A percentile compares a stretch with the other conserved stretches of the same genome.
Conservation (phyloP, 2,113 vertebrate genomes). For the Australoheros scitulus region DNA sequence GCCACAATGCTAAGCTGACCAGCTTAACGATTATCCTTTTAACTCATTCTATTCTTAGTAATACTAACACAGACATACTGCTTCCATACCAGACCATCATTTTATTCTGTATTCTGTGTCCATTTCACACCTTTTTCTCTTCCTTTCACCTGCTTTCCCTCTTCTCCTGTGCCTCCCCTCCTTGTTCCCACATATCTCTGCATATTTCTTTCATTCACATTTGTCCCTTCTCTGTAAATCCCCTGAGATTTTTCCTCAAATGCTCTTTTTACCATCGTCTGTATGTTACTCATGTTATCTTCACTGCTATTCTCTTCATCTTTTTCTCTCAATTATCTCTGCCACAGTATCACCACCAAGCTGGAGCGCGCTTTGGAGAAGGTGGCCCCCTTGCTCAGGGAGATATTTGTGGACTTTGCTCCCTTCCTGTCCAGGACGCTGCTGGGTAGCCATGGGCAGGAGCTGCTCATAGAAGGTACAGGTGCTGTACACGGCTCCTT, state of each 20-base stretch:
- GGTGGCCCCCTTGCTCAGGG: constrained; percentile 96
- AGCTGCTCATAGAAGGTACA: constrained; percentile 99
- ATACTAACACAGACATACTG: constrained; percentile 50
- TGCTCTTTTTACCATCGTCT: constrained; percentile 7
- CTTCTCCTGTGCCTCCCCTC: background rate
- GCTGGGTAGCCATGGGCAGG: constrained; percentile 98
- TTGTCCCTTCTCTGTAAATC: constrained; percentile 4
- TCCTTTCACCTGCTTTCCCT: background rate
- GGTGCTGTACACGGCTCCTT: constrained; percentile 83
- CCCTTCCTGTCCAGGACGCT: constrained; percentile 96
- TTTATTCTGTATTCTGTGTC: constrained; percentile 29
- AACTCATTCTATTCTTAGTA: constrained; percentile 11
- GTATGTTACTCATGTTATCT: constrained; percentile 5
- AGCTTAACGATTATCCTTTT: constrained; percentile 3
- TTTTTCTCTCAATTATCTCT: background rate
- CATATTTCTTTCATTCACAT: constrained; percentile 13
- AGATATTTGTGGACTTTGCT: constrained; percentile 99
- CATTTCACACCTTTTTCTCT: constrained; percentile 26
- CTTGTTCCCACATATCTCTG: background rate
- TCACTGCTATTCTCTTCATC: constrained; percentile 18
- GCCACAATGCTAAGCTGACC: background rate
- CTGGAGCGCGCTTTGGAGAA: constrained; percentile 98
- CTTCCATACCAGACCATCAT: constrained; percentile 25
- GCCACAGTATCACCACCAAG: constrained; percentile 95
- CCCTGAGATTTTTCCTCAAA: background rate